These are phyloP conservation scores for Clupea harengus DNA, from an alignment of 2,113 vertebrate species.

Conservation along the genomic window DNA sequence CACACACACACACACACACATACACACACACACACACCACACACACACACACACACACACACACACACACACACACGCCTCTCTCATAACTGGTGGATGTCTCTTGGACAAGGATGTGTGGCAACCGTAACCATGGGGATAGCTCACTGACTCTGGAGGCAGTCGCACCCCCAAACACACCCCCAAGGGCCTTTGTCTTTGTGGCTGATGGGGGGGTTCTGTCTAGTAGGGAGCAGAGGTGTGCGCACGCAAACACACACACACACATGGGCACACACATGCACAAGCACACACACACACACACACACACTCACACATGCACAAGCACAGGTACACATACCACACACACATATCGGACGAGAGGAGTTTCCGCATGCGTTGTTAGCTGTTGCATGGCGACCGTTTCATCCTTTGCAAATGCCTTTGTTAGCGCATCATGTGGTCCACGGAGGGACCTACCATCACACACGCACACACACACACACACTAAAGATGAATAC, in stretches of 20 bases:
- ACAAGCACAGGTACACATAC: background rate
- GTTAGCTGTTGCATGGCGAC: background rate
- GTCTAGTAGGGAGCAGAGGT: background rate
- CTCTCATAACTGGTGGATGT: background rate
- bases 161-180: background rate
- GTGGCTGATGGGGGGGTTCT: background rate
- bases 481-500: background rate
- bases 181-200: background rate
- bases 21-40: background rate
- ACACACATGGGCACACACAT: background rate
- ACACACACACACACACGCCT: constrained; percentile 7
- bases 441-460: background rate
- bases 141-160: background rate
- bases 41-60: background rate
- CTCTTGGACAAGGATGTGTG: background rate
- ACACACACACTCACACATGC: background rate
- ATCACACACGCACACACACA: background rate
- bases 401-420: background rate
- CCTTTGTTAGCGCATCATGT: background rate
- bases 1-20: background rate
- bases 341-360: no score
- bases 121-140: constrained; percentile 9
- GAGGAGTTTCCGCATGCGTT: background rate
- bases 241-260: background rate
- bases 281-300: background rate